Evolutionary conservation across 2,888 invertebrate genomes (phyloP), one percentile per base, ranked within the genome.

Genomic region (Drosophila pseudotalamancana): DNA sequence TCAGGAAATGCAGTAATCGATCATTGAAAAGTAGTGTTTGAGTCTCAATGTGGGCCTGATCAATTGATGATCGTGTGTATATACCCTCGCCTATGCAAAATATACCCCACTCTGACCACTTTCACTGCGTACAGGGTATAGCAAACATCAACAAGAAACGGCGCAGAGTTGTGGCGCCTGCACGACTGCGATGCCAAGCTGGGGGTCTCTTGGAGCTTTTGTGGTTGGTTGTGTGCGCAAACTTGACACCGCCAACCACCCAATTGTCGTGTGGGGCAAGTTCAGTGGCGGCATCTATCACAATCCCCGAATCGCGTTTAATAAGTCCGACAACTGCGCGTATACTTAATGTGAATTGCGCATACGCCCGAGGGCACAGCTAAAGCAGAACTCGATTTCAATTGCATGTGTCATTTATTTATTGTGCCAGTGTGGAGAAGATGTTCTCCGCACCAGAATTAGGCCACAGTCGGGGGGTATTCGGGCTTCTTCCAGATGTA

Each of bases 401-500:
- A 31, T 35, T 76, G 72, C 61, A 67, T 12, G 45, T 57, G 27
- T 53, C 34, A 45, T 32, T 50, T 37, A 6, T 56, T 53, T 42
- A 48, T 32, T 70, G 42, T 14, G 12, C 45, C 29, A 18, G 12
- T 37, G 5, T 18, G 64, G 12, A 18, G 25, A 35, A 1, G 4
- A 18, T 3, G 19, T 9, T n/a, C n/a, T n/a, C 11, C 11, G 18
- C 2, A n/a, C 4, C 29, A 11, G 2, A 23, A 0, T 77, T 75
- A 87, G 56, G 87, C 88, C 64, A 90, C 50, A n/a, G 88, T 88
- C 49, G 87, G 89, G 4, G 90, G 90, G 67, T 85, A 71, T 49
- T 84, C 75, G 0, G 88, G 89, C 57, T 83, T 80, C 67, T 88
- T 89, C 90, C 90, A 90, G 54, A 89, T 72, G 75, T 89, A 90